A percentile compares a stretch with the other conserved stretches of the same genome.
Conservation (phyloP, 2,888 invertebrate genomes). For the Bellardia pandia region DNA sequence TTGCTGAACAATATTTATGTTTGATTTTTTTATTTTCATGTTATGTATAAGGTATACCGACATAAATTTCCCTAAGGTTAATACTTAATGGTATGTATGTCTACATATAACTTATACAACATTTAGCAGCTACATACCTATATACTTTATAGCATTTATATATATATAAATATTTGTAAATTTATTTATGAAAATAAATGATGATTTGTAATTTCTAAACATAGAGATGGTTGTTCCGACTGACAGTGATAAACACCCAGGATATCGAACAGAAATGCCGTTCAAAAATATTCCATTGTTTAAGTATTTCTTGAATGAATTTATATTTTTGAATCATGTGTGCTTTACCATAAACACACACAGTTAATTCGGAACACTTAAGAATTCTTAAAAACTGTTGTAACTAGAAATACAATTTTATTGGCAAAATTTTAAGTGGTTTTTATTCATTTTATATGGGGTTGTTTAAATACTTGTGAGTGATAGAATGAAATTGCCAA, state of each 20-base stretch:
- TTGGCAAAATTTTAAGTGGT: slow-evolving; percentile 6
- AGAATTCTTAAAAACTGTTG: slow-evolving; percentile 20
- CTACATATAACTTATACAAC: no score
- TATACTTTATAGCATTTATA: not conserved
- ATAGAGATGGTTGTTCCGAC: not conserved
- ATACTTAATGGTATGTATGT: no score
- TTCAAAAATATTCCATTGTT: not conserved
- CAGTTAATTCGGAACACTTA: not conserved
- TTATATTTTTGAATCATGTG: slow-evolving; percentile 50
- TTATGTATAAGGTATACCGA: no score
- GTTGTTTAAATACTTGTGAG: slow-evolving; percentile 26
- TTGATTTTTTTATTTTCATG: no score
- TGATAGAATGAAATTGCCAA: slow-evolving; percentile 16
- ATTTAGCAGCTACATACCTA: not conserved
- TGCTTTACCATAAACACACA: not conserved
- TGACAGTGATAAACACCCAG: slow-evolving; percentile 50
- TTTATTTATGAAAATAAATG: slow-evolving; percentile 8
- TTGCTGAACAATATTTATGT: no score
- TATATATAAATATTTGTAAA: no score
- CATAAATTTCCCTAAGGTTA: no score
- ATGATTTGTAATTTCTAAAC: slow-evolving; percentile 51
- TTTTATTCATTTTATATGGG: not conserved
- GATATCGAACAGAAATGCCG: slow-evolving; percentile 27
- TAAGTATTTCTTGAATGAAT: slow-evolving; percentile 4
- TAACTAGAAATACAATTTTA: slow-evolving; percentile 11